phyloP scores from a whole-genome alignment of 2,797 vertebrate species.

The Pterois miles region DNA sequence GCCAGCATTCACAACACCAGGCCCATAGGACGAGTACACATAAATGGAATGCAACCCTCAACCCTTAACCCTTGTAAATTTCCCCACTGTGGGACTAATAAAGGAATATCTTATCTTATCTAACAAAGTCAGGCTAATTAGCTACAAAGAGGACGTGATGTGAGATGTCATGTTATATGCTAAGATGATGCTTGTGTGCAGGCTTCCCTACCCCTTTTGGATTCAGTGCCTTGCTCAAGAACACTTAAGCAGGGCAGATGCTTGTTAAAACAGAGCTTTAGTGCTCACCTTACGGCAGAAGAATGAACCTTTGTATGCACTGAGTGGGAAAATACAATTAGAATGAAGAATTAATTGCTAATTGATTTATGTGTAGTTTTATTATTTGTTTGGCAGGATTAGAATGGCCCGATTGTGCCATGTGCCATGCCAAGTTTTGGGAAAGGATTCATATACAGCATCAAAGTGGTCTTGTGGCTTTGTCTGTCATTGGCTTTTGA shows the following conservation, averaged over 20 bases:
- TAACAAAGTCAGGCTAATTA: background rate
- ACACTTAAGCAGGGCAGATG: background rate
- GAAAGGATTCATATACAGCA: background rate
- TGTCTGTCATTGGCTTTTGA: conserved; percentile 55
- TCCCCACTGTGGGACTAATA: too few relatives aligned
- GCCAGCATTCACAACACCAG: background rate
- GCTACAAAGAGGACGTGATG: background rate
- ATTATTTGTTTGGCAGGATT: background rate
- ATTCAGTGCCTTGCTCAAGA: background rate
- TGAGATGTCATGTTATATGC: background rate
- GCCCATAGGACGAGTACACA: background rate
- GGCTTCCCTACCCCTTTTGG: background rate
- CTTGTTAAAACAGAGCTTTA: background rate
- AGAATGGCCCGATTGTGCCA: background rate
- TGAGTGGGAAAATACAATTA: background rate
- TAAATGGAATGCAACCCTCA: background rate
- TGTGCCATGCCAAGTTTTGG: background rate
- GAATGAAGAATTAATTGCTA: background rate
- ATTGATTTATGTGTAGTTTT: background rate
- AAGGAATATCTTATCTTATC: too few relatives aligned
- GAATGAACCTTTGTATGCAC: background rate
- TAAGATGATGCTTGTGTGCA: background rate
- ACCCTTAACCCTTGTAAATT: too few relatives aligned
- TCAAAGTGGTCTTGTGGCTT: conserved; percentile 37
- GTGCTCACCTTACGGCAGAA: background rate